Evolutionary conservation across 2,113 vertebrate genomes (phyloP), one percentile per base, ranked within the genome.

Genomic region (Chrysemys picta): DNA sequence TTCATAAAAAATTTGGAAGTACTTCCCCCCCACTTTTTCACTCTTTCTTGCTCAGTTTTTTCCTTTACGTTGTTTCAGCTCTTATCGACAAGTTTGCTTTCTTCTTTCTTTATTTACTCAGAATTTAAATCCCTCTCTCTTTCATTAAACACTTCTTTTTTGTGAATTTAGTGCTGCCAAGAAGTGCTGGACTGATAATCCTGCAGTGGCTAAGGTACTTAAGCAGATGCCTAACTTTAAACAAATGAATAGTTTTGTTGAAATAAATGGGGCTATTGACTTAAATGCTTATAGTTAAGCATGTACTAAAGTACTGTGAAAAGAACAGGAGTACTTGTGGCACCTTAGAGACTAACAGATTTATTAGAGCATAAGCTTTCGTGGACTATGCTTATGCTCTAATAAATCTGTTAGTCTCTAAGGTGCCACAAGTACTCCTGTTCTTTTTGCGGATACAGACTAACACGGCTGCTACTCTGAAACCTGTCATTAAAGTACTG

Each of bases 1-100:
- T 97, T 97, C 92, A 95, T 96, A 93, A n/a, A 89, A 86, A 76
- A 45, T 89, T 94, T 96, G 95, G 56, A 97, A 96, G 78, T 90
- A 69, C 79, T 96, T 92, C 80, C 22, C 22, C 87, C 84, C 57
- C 79, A 85, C 94, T 89, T 94, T 94, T 95, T 93, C 52, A 78
- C 72, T 94, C 93, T 88, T 85, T 54, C 8, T 89, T 95, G 25
- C 72, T 94, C 89, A 53, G 92, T 92, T 97, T 97, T 94, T 42
- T 69, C 21, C 24, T 93, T 45, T 89, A 82, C 75, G 3, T 75
- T 82, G 7, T 62, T 88, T 94, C 84, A 82, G 91, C 90, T 95
- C 14, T 27, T 95, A 87, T 56, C 87, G 92, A 76, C 49, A 90
- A 87, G 84, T 90, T 4, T 90, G 94, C 16, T 69, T 94, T 75